Conservation (phyloP, 1,140 invertebrate genomes). For the Drosophila kanapiae region DNA sequence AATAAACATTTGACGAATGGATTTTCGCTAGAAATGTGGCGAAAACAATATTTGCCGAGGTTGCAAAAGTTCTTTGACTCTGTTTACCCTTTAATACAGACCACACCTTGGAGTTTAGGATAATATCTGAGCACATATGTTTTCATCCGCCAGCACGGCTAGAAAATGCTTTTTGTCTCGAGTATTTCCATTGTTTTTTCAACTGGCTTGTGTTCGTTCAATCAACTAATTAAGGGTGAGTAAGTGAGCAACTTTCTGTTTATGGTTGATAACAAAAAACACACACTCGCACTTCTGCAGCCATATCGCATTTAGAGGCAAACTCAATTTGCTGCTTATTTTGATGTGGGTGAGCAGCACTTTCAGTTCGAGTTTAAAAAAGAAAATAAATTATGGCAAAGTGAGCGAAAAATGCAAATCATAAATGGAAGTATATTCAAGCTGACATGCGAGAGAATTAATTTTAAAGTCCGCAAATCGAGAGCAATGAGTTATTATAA, state of each 20-base stretch:
- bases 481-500: conserved; percentile 13
- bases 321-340: conserved; percentile 18
- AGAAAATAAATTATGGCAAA: conserved; percentile 18
- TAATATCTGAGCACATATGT: conserved; percentile 17
- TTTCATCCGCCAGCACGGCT: conserved; percentile 16
- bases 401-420: conserved; percentile 20
- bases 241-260: conserved; percentile 37
- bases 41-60: conserved; percentile 19
- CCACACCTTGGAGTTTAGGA: conserved; percentile 14
- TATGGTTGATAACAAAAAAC: conserved; percentile 30
- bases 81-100: conserved; percentile 23
- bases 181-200: conserved; percentile 37
- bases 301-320: conserved; percentile 22
- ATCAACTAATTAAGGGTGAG: conserved; percentile 45
- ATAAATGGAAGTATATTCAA: conserved; percentile 25
- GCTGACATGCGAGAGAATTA: conserved; percentile 11
- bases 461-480: neutral
- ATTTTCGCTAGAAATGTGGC: conserved; percentile 6
- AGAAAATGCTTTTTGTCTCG: conserved; percentile 15
- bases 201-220: conserved; percentile 37
- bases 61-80: conserved; percentile 24
- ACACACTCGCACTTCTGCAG: conserved; percentile 3
- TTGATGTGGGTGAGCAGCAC: conserved; percentile 39
- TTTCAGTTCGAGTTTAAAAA: conserved; percentile 18
- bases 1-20: conserved; percentile 37